These are phyloP conservation scores for Apamea anceps DNA, from an alignment of 2,888 invertebrate species.

Conservation along the genomic window DNA sequence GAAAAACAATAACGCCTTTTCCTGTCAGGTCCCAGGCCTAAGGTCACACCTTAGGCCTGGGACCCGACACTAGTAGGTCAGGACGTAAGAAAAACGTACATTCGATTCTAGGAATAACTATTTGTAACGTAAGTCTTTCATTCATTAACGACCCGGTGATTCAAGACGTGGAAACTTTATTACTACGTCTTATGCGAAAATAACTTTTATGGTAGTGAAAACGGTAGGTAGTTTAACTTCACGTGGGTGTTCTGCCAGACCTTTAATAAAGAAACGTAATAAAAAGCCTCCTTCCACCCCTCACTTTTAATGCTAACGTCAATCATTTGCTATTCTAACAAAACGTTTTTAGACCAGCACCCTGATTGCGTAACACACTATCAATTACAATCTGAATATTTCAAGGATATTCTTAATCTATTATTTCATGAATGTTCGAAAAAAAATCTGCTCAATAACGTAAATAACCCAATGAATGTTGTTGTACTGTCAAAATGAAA, in stretches of 20 bases:
- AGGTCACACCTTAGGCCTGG: no score
- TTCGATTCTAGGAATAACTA: background rate
- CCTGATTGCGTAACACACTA: no score
- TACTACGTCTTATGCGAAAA: background rate
- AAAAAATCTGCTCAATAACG: background rate
- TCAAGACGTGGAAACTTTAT: no score
- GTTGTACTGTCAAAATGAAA: background rate
- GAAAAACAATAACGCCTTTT: no score
- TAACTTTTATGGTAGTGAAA: background rate
- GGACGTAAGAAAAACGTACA: background rate
- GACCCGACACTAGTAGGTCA: background rate
- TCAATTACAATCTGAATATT: no score
- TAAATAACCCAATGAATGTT: background rate
- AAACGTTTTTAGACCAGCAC: background rate
- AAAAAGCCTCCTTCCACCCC: background rate
- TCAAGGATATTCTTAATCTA: no score
- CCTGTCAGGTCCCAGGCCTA: no score
- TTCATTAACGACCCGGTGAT: background rate
- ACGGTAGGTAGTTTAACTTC: background rate
- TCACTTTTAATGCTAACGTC: background rate
- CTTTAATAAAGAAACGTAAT: background rate
- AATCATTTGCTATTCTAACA: conserved; percentile 9
- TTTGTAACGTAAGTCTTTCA: background rate
- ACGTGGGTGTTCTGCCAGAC: background rate
- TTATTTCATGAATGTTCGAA: background rate